phyloP scores from a whole-genome alignment of 2,888 invertebrate genomes.

The Allacma fusca region DNA sequence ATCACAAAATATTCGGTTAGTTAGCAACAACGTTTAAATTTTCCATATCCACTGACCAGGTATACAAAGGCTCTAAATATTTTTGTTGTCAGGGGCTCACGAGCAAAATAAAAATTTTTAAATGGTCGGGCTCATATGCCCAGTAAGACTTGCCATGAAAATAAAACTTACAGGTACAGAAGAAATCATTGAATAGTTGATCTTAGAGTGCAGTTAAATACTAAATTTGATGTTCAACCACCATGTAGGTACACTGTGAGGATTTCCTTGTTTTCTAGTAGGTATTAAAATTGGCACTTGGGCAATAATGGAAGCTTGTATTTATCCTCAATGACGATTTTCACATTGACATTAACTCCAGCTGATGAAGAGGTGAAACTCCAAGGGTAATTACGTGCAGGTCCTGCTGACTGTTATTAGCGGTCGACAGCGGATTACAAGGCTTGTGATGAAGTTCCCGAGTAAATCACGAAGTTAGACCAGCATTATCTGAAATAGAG shows the following conservation, averaged over 20 bases:
- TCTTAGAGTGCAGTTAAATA: not conserved
- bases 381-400: not conserved
- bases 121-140: too few species aligned
- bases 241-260: constrained; percentile 11
- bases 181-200: constrained; percentile 1
- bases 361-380: not conserved
- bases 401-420: not conserved
- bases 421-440: too few species aligned
- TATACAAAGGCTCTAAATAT: too few species aligned
- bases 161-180: constrained; percentile 22
- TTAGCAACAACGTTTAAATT: too few species aligned
- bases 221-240: not conserved
- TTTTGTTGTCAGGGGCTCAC: too few species aligned
- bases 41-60: too few species aligned
- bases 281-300: constrained; percentile 10
- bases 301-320: not conserved
- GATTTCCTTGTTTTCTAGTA: not conserved
- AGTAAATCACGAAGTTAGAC: too few species aligned
- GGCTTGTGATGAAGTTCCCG: too few species aligned
- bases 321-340: not conserved
- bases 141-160: not conserved
- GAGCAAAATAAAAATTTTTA: too few species aligned
- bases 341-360: not conserved
- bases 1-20: too few species aligned
- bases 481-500: too few species aligned